Base-by-base conservation (phyloP, 2,797 vertebrate genomes). In the Catostomus latipinnis region DNA sequence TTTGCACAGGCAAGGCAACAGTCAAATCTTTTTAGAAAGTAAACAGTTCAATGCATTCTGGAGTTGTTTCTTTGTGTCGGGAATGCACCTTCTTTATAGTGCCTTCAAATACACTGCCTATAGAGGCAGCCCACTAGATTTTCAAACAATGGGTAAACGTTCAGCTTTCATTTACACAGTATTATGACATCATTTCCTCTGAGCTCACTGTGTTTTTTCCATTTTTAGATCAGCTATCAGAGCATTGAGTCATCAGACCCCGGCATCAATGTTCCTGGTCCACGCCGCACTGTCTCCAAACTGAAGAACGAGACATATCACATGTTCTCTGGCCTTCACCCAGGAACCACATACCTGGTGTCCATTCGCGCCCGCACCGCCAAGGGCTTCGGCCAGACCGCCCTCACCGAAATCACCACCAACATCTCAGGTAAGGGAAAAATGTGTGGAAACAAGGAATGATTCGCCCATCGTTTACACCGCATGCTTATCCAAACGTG, bases 241-340 rank as follows among this genome's bases (percentile, higher is more conserved):
- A 97, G 96, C 84, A 97, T 97, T 0, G 96, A 98, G 84, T 98
- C 98, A 0, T 98, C 96, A 0, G 97, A 99, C 88, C 98, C 98
- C 0, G 93, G 95, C 0, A 95, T 99, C 61, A 98, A 97, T 0
- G 95, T 98, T 50, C 97, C 97, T 0, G 96, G 97, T 49, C 97
- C 96, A 0, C 94, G 97, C 0, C 96, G 96, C 2, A 97, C 96
- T 0, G 95, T 99, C 81, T 97, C 96, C 90, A 99, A 98, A 86
- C 94, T 97, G 82, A 94, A 95, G 71, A 99, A 98, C 0, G 97
- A 99, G 92, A 99, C 97, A 5, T 98, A 97, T 91, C 97, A 99
- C 1, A 96, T 98, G 90, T 97, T 99, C 91, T 96, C 95, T 1
- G 97, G 96, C 83, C 94, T 99, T 58, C 96, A 98, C 65, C 96